Evolutionary conservation across 2,797 vertebrate genomes (phyloP).

Genomic region (Intellagama lesueurii): DNA sequence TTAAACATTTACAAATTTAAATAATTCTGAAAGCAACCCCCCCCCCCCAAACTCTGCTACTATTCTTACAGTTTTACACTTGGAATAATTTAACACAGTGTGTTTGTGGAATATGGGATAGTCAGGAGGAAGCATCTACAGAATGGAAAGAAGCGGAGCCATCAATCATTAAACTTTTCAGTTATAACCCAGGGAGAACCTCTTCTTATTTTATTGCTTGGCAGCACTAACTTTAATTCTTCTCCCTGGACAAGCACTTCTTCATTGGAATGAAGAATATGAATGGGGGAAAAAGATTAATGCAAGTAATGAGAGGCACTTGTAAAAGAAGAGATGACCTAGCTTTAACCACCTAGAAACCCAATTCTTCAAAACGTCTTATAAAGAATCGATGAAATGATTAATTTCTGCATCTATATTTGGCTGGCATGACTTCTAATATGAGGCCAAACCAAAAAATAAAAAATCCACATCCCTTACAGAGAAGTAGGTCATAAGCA

Average conservation of each 20-base stretch:
- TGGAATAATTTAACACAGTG: neutral
- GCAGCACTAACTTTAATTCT: neutral
- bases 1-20: neutral
- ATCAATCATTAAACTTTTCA: neutral
- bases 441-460: neutral
- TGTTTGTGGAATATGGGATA: too few relatives aligned
- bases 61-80: neutral
- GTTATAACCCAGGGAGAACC: neutral
- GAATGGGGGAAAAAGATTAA: neutral
- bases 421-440: neutral
- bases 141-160: neutral
- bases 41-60: neutral
- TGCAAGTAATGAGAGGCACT: neutral
- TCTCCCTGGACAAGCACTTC: neutral
- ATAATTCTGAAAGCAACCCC: neutral
- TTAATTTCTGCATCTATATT: neutral
- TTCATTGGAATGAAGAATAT: neutral
- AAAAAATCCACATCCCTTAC: too few relatives aligned
- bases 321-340: neutral
- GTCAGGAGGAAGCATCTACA: too few relatives aligned
- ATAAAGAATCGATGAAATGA: neutral
- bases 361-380: neutral
- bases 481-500: constrained; percentile 9
- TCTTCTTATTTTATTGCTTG: neutral
- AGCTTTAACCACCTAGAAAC: neutral